Evolutionary conservation across 2,888 invertebrate species (phyloP).

Genomic region (Oxycera nigricornis): DNA sequence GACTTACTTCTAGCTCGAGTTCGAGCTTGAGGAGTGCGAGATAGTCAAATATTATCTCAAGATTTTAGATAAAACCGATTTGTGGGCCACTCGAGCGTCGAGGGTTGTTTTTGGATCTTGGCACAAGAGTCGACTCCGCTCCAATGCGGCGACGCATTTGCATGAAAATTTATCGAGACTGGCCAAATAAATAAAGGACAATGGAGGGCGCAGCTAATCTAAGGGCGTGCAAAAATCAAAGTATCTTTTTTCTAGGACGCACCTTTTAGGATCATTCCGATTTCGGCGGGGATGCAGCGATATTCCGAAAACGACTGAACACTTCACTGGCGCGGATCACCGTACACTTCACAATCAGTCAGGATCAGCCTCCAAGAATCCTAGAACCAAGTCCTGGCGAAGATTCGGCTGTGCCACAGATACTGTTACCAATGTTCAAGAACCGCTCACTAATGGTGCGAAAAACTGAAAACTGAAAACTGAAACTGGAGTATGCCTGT

Average conservation of each 20-base stretch:
- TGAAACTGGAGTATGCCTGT: too few relatives aligned
- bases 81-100: neutral
- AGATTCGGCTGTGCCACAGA: neutral
- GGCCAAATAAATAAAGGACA: too few relatives aligned
- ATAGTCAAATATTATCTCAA: slow-evolving; percentile 7
- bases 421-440: neutral
- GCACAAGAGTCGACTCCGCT: too few relatives aligned
- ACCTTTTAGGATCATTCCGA: slow-evolving; percentile 15
- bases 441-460: neutral
- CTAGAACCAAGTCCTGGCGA: neutral
- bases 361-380: neutral
- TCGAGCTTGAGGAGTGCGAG: neutral
- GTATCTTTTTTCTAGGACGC: neutral
- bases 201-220: too few relatives aligned
- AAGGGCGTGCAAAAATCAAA: too few relatives aligned
- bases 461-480: neutral
- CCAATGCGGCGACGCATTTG: too few relatives aligned
- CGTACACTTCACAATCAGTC: neutral
- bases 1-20: too few relatives aligned
- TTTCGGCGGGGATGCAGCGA: neutral
- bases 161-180: too few relatives aligned
- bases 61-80: neutral
- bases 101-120: neutral
- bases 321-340: slow-evolving; percentile 16
- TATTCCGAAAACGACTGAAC: neutral